Evolutionary conservation across 2,888 invertebrate species (phyloP).

Genomic region (Caenorhabditis angaria): DNA sequence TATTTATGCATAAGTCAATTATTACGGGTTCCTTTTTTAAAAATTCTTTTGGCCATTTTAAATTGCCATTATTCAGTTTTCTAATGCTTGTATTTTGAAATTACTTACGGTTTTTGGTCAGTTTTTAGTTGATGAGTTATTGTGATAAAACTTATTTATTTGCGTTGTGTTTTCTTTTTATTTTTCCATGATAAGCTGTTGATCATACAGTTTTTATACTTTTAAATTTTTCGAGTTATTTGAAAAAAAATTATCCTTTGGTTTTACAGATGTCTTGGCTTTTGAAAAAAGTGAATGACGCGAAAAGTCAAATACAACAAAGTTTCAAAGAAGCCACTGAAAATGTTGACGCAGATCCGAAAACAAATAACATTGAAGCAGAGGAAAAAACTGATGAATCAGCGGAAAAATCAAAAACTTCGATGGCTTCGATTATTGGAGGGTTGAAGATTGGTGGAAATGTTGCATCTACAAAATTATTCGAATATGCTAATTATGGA

Average conservation of each 20-base stretch:
- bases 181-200: not conserved
- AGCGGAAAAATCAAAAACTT: constrained; percentile 26
- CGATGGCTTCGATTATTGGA: constrained; percentile 32
- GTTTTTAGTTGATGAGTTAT: not conserved
- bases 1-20: not conserved
- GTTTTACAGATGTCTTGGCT: constrained; percentile 51
- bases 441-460: constrained; percentile 22
- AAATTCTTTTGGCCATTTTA: not conserved
- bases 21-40: not conserved
- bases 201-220: not conserved
- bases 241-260: not conserved
- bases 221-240: not conserved
- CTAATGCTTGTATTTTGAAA: not conserved
- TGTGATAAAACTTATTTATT: constrained; percentile 2
- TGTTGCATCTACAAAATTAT: constrained; percentile 43
- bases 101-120: constrained; percentile 1
- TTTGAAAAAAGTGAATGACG: constrained; percentile 48
- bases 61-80: not conserved
- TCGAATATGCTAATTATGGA: constrained; percentile 58
- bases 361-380: constrained; percentile 7
- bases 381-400: constrained; percentile 11
- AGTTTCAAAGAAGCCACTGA: constrained; percentile 33
- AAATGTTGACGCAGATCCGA: not conserved
- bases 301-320: constrained; percentile 44
- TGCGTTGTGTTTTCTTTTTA: not conserved